These are phyloP conservation scores for rat (Rattus norvegicus) DNA, from an alignment of 2,113 vertebrate genomes.

Conservation along the genomic window GRCr8 NC_086021.1:107725501-107726000, in stretches of 20 bases:
- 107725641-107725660: background rate
- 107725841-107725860: background rate
- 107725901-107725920: background rate
- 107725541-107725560: background rate
- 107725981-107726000: background rate
- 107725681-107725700: background rate
- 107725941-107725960: background rate
- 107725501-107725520: slow-evolving; percentile 68
- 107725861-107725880: background rate
- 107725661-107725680: background rate
- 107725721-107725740: background rate
- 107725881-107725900: background rate
- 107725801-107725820: background rate
- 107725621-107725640: slow-evolving; percentile 10
- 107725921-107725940: background rate
- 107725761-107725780: background rate
- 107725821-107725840: background rate
- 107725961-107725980: background rate
- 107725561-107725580: background rate
- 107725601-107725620: background rate
- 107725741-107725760: background rate
- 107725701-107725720: background rate
- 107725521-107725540: background rate
- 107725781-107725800: background rate
- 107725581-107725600: background rate